Base-by-base conservation (phyloP, 2,888 invertebrate species). In the Drosophila niveifrons region DNA sequence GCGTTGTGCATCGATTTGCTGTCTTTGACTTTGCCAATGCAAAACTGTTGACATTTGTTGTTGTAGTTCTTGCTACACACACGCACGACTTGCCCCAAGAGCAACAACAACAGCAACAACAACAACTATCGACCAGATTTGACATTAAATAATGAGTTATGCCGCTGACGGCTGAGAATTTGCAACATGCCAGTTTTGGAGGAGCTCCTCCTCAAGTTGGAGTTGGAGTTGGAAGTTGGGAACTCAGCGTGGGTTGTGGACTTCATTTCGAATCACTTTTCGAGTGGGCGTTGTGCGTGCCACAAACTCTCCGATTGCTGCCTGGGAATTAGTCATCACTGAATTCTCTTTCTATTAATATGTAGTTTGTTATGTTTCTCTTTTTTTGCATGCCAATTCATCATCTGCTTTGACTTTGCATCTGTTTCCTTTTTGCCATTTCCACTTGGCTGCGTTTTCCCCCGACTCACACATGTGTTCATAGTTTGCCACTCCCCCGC, bases 81-180 rank as follows among this genome's bases (percentile, higher is more conserved):
- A 75, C 69, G 66, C 69, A 74, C 72, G 65, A 69, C 62, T 53
- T 58, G 61, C 68, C 62, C 39, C 68, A 66, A 17, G 41, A 53
- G 34, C 47, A 57, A 1, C 53, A 13, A n/a, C 52, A 52, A 31
- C 39, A 56, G 1, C 59, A 28, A 11, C 29, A 51, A 48, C 61
- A 47, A 34, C 56, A 71, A 78, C 74, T 68, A 75, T 80, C 81
- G 86, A 78, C 78, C 74, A 78, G 88, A 81, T 83, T 85, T 85
- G 85, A 85, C 85, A 88, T 88, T 85, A 85, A 85, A 88, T 85
- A 88, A 85, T 85, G 85, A 85, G 85, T 86, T 86, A 83, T 82
- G 78, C 85, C 68, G 77, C 82, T 83, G 88, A 87, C 75, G 75
- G 61, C 72, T 80, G 70, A 82, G 85, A 78, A 88, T 85, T 84